Evolutionary conservation across 2,888 invertebrate species (phyloP).

Genomic region (Cephus sareptanus): DNA sequence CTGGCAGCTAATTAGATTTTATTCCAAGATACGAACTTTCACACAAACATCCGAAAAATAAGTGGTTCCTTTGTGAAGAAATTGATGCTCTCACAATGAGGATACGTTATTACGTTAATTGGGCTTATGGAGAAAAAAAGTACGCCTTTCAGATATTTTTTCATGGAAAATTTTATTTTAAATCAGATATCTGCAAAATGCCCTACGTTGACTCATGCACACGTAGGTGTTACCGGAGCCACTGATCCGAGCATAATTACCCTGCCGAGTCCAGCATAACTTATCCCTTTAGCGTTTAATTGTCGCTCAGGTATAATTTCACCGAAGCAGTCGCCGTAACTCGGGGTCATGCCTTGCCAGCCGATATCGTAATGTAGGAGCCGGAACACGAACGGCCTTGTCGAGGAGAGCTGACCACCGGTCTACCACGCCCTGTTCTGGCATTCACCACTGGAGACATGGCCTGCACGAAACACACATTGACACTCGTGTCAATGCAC

Average conservation of each 20-base stretch:
- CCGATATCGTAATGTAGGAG: conserved; percentile 33
- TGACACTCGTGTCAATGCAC: not conserved
- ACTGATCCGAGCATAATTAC: not conserved
- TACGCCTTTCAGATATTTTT: not conserved
- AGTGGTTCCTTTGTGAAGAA: not conserved
- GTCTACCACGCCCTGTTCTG: conserved; percentile 58
- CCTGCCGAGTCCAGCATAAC: not conserved
- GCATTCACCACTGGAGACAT: conserved; percentile 40
- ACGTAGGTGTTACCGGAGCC: not conserved
- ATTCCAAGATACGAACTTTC: not conserved
- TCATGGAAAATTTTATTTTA: not conserved
- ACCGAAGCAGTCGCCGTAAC: not conserved
- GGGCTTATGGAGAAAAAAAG: not conserved
- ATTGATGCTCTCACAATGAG: not conserved
- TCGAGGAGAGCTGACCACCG: conserved; percentile 52
- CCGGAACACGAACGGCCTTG: conserved; percentile 63
- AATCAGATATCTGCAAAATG: not conserved
- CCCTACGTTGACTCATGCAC: not conserved
- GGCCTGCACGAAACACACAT: not conserved
- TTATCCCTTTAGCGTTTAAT: not conserved
- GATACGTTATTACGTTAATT: not conserved
- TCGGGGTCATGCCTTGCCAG: conserved; percentile 1
- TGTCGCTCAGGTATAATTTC: not conserved
- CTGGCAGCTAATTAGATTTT: not conserved
- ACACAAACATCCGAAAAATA: not conserved